Conservation (phyloP, 2,113 vertebrate genomes). For the Brienomyrus longianalis region DNA sequence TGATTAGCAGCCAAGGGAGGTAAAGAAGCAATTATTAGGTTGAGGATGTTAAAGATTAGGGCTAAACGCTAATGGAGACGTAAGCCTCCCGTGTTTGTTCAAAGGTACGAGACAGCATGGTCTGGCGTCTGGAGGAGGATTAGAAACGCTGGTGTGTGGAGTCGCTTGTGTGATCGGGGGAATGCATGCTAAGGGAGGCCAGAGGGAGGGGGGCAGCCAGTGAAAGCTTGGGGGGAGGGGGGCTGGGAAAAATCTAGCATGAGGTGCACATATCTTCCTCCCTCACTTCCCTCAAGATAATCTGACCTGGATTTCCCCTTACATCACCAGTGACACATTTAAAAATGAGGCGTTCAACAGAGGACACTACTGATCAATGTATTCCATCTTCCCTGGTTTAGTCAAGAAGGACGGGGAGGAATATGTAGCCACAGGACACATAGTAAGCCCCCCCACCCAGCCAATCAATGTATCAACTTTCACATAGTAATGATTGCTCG, state of each 20-base stretch:
- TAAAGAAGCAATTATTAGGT: constrained; percentile 51
- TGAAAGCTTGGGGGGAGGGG: neutral
- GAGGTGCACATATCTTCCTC: neutral
- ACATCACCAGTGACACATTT: neutral
- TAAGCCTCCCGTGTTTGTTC: constrained; percentile 54
- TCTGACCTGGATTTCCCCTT: neutral
- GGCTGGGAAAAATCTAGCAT: neutral
- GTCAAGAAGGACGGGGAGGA: constrained; percentile 19
- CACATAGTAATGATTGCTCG: neutral
- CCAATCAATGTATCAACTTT: neutral
- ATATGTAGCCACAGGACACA: neutral
- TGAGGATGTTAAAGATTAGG: constrained; percentile 50
- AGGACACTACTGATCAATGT: neutral
- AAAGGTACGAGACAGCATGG: constrained; percentile 38
- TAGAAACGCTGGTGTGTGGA: constrained; percentile 13
- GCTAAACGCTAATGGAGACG: constrained; percentile 39
- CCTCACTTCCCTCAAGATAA: neutral
- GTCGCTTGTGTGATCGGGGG: neutral
- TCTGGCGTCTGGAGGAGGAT: constrained; percentile 32
- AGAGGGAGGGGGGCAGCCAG: neutral
- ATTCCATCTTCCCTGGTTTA: neutral
- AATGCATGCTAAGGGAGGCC: neutral
- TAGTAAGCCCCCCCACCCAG: neutral
- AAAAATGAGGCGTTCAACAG: constrained; percentile 15
- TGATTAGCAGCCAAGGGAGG: constrained; percentile 29